These are phyloP conservation scores for Platypus cylindrus DNA, from an alignment of 2,888 invertebrate species.

Conservation along the genomic window DNA sequence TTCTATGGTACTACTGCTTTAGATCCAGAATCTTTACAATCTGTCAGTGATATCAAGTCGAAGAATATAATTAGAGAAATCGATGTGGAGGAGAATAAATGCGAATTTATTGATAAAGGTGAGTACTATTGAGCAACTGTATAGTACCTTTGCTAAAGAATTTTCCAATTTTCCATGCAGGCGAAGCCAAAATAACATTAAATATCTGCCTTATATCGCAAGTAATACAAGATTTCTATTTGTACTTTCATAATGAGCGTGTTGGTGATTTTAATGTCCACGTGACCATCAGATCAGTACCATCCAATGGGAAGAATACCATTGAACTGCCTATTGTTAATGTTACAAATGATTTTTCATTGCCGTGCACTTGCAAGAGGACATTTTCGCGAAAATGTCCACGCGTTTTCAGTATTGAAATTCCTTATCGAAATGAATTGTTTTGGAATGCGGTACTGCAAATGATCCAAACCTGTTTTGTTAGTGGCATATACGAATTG, in stretches of 20 bases:
- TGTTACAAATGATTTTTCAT: constrained; percentile 14
- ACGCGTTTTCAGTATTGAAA: constrained; percentile 18
- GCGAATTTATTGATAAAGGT: constrained; percentile 11
- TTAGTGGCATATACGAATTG: constrained; percentile 18
- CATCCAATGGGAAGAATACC: constrained; percentile 1
- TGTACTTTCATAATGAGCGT: constrained; percentile 22
- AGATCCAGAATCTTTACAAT: constrained; percentile 14
- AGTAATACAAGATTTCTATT: constrained; percentile 13
- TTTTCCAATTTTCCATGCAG: constrained; percentile 1
- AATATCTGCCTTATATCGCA: constrained; percentile 13
- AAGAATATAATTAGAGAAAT: constrained; percentile 14
- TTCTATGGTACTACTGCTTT: constrained; percentile 14
- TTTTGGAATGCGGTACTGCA: constrained; percentile 21
- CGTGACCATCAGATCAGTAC: constrained; percentile 17
- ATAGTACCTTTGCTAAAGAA: too few relatives aligned
- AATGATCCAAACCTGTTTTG: constrained; percentile 17
- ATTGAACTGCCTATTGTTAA: constrained; percentile 8
- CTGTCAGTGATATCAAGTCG: constrained; percentile 1
- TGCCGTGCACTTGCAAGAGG: constrained; percentile 19
- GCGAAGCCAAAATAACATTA: constrained; percentile 3
- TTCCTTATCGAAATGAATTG: constrained; percentile 24
- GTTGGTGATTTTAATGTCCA: constrained; percentile 25
- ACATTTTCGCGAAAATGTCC: constrained; percentile 21
- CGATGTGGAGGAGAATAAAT: not conserved
- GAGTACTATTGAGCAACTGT: too few relatives aligned